Base-by-base conservation (phyloP, 2,797 vertebrate genomes). In the Channa striata region DNA sequence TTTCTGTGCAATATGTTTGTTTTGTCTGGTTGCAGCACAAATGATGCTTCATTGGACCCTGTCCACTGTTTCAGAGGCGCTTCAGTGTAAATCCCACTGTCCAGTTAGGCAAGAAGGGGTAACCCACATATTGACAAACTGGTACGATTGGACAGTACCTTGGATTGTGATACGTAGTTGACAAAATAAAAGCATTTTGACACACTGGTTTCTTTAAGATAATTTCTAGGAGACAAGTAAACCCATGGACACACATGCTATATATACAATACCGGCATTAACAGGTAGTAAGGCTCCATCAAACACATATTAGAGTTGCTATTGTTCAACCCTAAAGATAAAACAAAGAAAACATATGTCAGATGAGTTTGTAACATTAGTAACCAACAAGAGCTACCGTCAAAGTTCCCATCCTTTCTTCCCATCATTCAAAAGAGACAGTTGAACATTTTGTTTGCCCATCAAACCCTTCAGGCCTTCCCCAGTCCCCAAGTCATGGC, bases 371-470 rank as follows among this genome's bases (percentile, higher is more conserved):
- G 4, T 30, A 30, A 30, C 25, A 30, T 6, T 30, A 30, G 25
- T 30, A 30, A 30, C 25, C 25, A 30, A 30, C 25, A 7, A 33
- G 9, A 1, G 2, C 7, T 21, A 68, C 23, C 47, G 37, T 44
- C 20, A 23, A 69, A 50, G 21, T 20, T 21, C 5, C 12, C 13
- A 40, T 14, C 12, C 13, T 13, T 8, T 9, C 36, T 11, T 11
- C 4, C 10, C 44, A 46, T 11, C 19, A 46, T 20, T 20, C 20
- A 61, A 68, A 70, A 54, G 33, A 70, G 25, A 68, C 73, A 50
- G 58, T 78, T 79, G 16, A 62, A 58, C 21, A 1, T 50, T 69
- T 51, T 87, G 82, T 90, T 91, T 90, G 71, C 81, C 48, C 48
- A 42, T 72, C 63, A 82, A 77, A 70, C 62, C 78, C 84, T 49